Evolutionary conservation across 92 coral and sea anemone genomes (phyloP).

Genomic region (Actinernus sp.): DNA sequence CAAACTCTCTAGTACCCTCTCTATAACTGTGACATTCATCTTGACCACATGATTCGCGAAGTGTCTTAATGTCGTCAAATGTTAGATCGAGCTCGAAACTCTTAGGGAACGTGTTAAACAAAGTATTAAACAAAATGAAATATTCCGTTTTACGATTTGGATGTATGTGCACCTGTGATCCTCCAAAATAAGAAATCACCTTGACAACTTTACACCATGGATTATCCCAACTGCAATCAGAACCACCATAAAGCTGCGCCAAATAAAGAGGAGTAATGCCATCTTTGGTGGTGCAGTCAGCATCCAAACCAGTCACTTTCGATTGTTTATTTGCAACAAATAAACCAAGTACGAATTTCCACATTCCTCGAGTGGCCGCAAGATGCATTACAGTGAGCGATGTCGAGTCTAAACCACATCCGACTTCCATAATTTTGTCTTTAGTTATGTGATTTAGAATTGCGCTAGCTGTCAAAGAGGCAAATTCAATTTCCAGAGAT

Average conservation of each 20-base stretch:
- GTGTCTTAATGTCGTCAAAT: background rate
- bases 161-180: background rate
- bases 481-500: slow-evolving; percentile 18
- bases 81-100: background rate
- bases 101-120: slow-evolving; percentile 23
- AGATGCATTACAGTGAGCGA: slow-evolving; percentile 17
- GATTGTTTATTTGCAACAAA: slow-evolving; percentile 5
- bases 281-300: slow-evolving; percentile 22
- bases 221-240: slow-evolving; percentile 22
- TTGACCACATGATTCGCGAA: slow-evolving; percentile 13
- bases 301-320: slow-evolving; percentile 9
- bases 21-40: slow-evolving; percentile 21
- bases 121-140: slow-evolving; percentile 13
- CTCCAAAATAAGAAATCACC: slow-evolving; percentile 8
- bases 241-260: slow-evolving; percentile 25
- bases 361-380: slow-evolving; percentile 46
- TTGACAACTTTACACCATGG: slow-evolving; percentile 27
- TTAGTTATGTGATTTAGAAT: slow-evolving; percentile 3
- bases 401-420: slow-evolving; percentile 8
- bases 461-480: slow-evolving; percentile 19
- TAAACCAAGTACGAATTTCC: slow-evolving; percentile 5
- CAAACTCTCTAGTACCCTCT: too few relatives aligned
- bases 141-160: slow-evolving; percentile 29
- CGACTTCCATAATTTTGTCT: slow-evolving; percentile 6
- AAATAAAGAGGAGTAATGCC: slow-evolving; percentile 33